Percentiles rank a stretch among this genome's conserved stretches.
These are phyloP conservation scores for Heterochromis multidens DNA, from an alignment of 2,113 vertebrate species.

Conservation along the genomic window DNA sequence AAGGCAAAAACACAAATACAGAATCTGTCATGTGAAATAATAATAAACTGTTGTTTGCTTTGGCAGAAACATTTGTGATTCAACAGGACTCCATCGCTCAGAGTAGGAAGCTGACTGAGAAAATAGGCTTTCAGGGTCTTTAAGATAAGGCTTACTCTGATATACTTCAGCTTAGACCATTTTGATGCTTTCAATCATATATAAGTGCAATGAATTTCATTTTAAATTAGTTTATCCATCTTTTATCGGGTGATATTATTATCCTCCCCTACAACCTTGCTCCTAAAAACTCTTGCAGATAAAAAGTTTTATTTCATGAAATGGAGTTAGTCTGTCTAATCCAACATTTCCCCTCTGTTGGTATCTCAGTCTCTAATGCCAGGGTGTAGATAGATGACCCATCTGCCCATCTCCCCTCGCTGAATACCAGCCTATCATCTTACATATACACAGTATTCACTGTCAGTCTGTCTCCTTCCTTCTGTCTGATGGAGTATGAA, in stretches of 20 bases:
- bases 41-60: not conserved
- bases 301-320: not conserved
- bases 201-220: not conserved
- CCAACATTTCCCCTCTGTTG: conserved; percentile 10
- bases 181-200: not conserved
- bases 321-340: not conserved
- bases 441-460: conserved; percentile 42
- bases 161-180: not conserved
- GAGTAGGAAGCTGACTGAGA: not conserved
- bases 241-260: not conserved
- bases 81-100: not conserved
- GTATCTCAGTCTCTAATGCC: conserved; percentile 25
- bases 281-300: not conserved
- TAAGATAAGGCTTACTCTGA: not conserved
- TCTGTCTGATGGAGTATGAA: conserved; percentile 1
- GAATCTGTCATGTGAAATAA: not conserved
- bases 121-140: not conserved
- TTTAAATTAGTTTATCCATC: not conserved
- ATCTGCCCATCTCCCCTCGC: conserved; percentile 40
- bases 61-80: not conserved
- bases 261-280: not conserved
- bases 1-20: not conserved
- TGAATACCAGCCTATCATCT: conserved; percentile 50
- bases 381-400: conserved; percentile 48
- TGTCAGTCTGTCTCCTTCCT: conserved; percentile 38